Evolutionary conservation across 2,888 invertebrate species (phyloP).

Genomic region (Eupithecia insigniata): DNA sequence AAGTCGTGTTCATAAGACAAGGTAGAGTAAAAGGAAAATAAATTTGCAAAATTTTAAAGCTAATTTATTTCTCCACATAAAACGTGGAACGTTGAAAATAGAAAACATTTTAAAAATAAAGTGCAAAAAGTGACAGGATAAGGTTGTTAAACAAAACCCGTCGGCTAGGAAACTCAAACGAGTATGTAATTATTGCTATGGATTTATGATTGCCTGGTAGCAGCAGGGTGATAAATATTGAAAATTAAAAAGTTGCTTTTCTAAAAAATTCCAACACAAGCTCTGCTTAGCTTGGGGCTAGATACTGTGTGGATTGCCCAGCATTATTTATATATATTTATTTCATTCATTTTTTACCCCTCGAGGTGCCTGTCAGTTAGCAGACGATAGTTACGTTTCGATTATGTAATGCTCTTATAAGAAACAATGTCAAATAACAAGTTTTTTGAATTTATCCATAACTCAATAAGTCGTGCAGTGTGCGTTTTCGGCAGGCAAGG

Average conservation of each 20-base stretch:
- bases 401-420: no score
- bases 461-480: neutral
- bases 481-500: no score
- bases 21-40: neutral
- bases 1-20: neutral
- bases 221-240: conserved; percentile 45
- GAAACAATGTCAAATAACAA: no score
- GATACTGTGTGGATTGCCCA: no score
- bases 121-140: conserved; percentile 8
- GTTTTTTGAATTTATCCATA: no score
- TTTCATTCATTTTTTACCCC: no score
- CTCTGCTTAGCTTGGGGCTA: no score
- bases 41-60: neutral
- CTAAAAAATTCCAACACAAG: no score
- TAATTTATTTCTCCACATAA: conserved; percentile 1
- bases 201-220: conserved; percentile 63
- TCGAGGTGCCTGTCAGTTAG: no score
- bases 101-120: conserved; percentile 5
- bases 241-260: neutral
- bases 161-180: neutral
- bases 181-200: conserved; percentile 55
- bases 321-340: no score
- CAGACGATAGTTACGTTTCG: no score
- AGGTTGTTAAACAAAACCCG: neutral
- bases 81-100: conserved; percentile 4